Base-by-base conservation (phyloP, 1,140 invertebrate species). In the Cecropterus lyciades region DNA sequence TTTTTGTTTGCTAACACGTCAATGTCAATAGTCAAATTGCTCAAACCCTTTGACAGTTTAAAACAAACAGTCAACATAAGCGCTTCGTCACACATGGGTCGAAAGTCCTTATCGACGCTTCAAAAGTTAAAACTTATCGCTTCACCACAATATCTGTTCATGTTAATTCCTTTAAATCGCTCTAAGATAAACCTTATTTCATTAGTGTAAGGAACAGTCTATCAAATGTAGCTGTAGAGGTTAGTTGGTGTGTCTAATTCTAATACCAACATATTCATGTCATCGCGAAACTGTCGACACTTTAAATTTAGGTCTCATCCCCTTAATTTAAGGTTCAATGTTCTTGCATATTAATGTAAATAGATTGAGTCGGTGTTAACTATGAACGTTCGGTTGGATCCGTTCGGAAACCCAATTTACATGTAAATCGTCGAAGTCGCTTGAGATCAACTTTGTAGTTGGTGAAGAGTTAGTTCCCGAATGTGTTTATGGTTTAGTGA, bases 401-500 rank as follows among this genome's bases (percentile, higher is more conserved):
- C 75, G 75, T 75, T 79, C 71, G 69, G 65, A 82, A 82, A 79
- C 80, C 76, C 78, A 80, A 82, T 82, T 82, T 82, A 75, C 78
- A 82, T 82, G 78, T 80, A 82, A 82, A 82, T 82, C 76, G 70
- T 73, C 77, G 80, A 82, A 80, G 80, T 80, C 78, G 73, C 72
- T 75, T 64, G 72, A 75, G 80, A 82, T 82, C 77, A 82, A 82
- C 73, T 82, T 82, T 75, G 73, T 72, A 65, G 71, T 81, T 76
- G 20, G 55, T 27, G 65, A 72, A 71, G 76, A 79, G 78, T 82
- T 82, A 79, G 72, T 73, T 66, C 69, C 67, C 70, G 63, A 56
- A 72, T 65, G 46, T 55, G 52, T 63, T 63, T 63, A 63, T 53
- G 49, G 37, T 42, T 63, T 40, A 43, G 37, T 43, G 37, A 53